phyloP scores from a whole-genome alignment of 2,888 invertebrate genomes.

The Caenorhabditis panamensis region DNA sequence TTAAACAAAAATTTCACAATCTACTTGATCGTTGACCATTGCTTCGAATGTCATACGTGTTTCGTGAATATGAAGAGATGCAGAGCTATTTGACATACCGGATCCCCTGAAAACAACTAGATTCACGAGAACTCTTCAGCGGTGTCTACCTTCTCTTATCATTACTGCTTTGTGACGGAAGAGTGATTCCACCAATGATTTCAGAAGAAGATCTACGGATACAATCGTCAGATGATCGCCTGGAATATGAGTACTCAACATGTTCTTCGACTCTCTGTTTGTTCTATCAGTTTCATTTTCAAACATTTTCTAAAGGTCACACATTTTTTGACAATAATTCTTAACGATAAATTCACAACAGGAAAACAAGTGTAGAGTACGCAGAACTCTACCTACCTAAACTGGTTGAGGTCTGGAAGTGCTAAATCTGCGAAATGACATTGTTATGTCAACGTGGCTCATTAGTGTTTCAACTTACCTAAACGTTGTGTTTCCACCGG shows the following conservation, averaged over 20 bases:
- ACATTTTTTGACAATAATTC: slow-evolving; percentile 34
- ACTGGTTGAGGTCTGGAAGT: slow-evolving; percentile 51
- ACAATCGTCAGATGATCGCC: slow-evolving; percentile 78
- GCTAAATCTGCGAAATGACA: slow-evolving; percentile 48
- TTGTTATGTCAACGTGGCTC: neutral
- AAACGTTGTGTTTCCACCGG: slow-evolving; percentile 79
- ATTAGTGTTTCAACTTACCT: slow-evolving; percentile 58
- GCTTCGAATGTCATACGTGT: slow-evolving; percentile 72
- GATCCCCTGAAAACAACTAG: slow-evolving; percentile 74
- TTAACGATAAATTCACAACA: slow-evolving; percentile 25
- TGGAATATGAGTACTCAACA: slow-evolving; percentile 41
- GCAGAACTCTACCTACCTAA: slow-evolving; percentile 40
- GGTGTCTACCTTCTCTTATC: slow-evolving; percentile 65
- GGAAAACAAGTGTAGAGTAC: slow-evolving; percentile 2
- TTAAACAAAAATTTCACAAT: slow-evolving; percentile 76
- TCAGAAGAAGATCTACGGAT: slow-evolving; percentile 78
- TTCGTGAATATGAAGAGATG: slow-evolving; percentile 80
- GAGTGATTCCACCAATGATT: slow-evolving; percentile 76
- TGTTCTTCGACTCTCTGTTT: too few relatives aligned
- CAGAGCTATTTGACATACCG: slow-evolving; percentile 80
- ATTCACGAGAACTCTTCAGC: too few relatives aligned
- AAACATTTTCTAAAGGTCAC: slow-evolving; percentile 14
- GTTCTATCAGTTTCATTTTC: neutral
- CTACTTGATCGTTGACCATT: slow-evolving; percentile 71
- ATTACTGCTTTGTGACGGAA: slow-evolving; percentile 67